A percentile compares a stretch with the other conserved stretches of the same genome.
Evolutionary conservation across 2,113 vertebrate genomes (phyloP).

Genomic region (Peromyscus californicus): DNA sequence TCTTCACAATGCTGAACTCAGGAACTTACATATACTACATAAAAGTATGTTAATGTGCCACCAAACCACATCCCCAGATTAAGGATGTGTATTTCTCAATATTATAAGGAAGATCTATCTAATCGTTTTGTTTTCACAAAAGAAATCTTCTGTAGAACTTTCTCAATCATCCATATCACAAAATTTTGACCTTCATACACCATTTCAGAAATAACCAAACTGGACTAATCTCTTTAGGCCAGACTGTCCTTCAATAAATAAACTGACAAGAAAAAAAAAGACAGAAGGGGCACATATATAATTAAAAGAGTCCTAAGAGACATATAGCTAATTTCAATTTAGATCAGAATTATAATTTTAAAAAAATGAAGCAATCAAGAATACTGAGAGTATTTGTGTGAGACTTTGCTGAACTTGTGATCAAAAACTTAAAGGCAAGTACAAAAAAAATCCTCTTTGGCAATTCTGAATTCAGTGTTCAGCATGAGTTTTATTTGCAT

Average conservation of each 20-base stretch:
- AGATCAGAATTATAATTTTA: background rate
- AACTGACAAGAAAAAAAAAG: background rate
- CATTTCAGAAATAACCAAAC: constrained; percentile 29
- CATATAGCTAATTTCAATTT: constrained; percentile 39
- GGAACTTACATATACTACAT: background rate
- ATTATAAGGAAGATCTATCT: background rate
- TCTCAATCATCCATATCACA: constrained; percentile 2
- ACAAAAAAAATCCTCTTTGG: background rate
- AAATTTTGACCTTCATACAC: constrained; percentile 33
- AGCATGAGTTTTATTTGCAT: background rate
- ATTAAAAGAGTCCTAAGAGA: background rate
- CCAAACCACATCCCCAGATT: background rate
- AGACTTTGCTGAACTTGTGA: background rate
- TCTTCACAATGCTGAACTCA: background rate
- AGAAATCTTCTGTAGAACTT: constrained; percentile 19
- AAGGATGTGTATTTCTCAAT: background rate
- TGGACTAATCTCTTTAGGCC: background rate
- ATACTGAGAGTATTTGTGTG: background rate
- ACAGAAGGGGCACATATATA: background rate
- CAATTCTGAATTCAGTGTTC: background rate
- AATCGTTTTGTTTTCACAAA: background rate
- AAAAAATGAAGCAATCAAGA: background rate
- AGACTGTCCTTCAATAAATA: constrained; percentile 21
- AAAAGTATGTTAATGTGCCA: background rate
- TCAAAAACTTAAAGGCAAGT: background rate